Evolutionary conservation across 2,113 vertebrate genomes (phyloP).

Genomic region (Urocolius indicus): DNA sequence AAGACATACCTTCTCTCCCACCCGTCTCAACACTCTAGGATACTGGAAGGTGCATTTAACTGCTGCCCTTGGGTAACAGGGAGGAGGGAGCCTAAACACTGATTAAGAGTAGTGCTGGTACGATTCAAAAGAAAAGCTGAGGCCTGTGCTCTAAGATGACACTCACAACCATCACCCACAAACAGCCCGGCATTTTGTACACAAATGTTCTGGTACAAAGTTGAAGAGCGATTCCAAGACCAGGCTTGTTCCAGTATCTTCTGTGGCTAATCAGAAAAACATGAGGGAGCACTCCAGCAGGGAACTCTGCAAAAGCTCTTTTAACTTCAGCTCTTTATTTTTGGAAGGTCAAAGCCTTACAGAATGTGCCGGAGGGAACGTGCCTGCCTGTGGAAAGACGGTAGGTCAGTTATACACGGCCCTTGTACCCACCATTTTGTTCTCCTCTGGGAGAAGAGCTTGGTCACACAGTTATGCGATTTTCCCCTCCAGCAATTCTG

Average conservation of each 20-base stretch:
- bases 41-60: background rate
- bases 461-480: background rate
- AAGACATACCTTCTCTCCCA: background rate
- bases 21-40: background rate
- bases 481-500: background rate
- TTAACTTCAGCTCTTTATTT: background rate
- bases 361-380: background rate
- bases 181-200: background rate
- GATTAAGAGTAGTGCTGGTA: background rate
- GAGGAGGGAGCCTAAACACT: background rate
- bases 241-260: constrained; percentile 34
- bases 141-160: background rate
- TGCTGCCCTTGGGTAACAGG: background rate
- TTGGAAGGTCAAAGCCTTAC: background rate
- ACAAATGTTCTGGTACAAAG: constrained; percentile 3
- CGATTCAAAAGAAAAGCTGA: background rate
- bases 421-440: background rate
- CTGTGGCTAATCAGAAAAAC: constrained; percentile 15
- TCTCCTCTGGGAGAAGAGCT: background rate
- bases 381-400: background rate
- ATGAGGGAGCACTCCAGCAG: background rate
- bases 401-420: background rate
- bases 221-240: constrained; percentile 27
- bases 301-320: constrained; percentile 14
- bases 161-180: background rate